Evolutionary conservation across 2,888 invertebrate genomes (phyloP).

Genomic region (Lasioglossum calceatum): DNA sequence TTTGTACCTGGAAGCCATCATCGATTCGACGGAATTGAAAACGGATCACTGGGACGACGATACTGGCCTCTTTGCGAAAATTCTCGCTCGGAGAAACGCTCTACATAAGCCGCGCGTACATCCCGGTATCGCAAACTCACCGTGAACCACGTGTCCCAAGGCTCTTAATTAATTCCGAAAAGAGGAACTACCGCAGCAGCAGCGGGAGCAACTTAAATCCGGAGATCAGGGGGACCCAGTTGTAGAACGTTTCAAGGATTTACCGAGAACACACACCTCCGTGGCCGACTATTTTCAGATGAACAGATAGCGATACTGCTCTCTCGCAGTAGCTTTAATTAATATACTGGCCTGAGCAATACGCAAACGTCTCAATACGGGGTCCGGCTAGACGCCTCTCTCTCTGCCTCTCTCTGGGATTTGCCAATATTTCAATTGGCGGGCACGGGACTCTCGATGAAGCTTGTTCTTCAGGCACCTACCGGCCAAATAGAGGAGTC

Average conservation of each 20-base stretch:
- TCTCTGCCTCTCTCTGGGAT: background rate
- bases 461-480: slow-evolving; percentile 31
- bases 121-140: background rate
- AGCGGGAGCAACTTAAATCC: background rate
- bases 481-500: background rate
- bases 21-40: slow-evolving; percentile 24
- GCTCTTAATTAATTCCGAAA: background rate
- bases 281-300: slow-evolving; percentile 1
- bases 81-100: too few species aligned
- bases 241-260: background rate
- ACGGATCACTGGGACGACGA: background rate
- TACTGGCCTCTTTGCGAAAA: background rate
- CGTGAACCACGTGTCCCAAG: background rate
- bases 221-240: background rate
- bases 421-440: slow-evolving; percentile 36
- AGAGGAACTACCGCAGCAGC: background rate
- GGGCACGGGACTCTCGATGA: background rate
- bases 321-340: background rate
- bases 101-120: too few species aligned
- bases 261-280: background rate
- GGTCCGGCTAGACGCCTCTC: background rate
- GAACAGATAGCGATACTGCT: slow-evolving; percentile 1
- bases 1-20: slow-evolving; percentile 38
- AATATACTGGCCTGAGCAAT: background rate
- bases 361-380: background rate